Conservation (phyloP, 1,140 invertebrate species). For the Archegozetes longisetosus region DNA sequence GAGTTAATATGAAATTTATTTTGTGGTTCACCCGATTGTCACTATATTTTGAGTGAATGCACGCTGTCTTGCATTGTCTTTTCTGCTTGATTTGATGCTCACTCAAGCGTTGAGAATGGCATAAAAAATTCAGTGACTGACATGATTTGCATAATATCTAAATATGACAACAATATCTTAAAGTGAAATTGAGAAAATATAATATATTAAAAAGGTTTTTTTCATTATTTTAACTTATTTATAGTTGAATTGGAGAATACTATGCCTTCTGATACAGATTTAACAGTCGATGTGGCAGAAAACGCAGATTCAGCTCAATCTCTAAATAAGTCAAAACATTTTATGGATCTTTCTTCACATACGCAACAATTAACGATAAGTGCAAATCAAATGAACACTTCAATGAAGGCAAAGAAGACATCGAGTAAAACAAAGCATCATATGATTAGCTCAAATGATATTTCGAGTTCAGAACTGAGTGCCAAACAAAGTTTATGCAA, state of each 20-base stretch:
- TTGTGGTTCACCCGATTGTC: not conserved
- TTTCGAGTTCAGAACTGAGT: not conserved
- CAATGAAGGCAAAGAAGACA: not conserved
- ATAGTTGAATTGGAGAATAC: not conserved
- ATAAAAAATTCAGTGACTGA: not conserved
- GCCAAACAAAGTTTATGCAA: not conserved
- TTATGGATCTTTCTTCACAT: not conserved
- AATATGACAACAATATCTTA: not conserved
- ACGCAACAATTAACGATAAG: not conserved
- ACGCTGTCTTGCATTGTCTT: not conserved
- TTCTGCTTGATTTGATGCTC: not conserved
- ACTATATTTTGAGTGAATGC: not conserved
- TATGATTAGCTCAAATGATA: not conserved
- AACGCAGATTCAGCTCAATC: not conserved
- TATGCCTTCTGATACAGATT: not conserved
- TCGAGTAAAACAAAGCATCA: not conserved
- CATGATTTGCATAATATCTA: not conserved
- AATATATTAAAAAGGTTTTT: not conserved
- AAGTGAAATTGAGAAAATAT: not conserved
- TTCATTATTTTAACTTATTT: not conserved
- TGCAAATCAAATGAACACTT: not conserved
- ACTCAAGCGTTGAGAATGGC: not conserved
- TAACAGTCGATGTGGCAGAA: not conserved
- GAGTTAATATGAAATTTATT: not conserved
- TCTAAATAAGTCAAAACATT: not conserved